A percentile compares a stretch with the other conserved stretches of the same genome.
phyloP scores from a whole-genome alignment of 2,113 vertebrate species.

The Hemiprocne comata region DNA sequence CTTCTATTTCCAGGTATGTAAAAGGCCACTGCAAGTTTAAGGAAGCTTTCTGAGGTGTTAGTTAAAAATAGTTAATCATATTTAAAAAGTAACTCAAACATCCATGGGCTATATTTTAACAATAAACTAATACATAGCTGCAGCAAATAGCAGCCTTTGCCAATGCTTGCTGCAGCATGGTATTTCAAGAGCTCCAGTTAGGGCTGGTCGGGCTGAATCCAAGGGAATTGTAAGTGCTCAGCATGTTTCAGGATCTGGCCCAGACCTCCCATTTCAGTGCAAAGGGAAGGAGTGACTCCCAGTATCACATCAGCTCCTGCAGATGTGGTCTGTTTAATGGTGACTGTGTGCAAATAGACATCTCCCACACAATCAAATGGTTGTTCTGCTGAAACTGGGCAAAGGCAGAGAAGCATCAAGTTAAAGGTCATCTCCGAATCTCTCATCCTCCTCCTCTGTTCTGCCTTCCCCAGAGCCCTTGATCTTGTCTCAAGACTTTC shows the following conservation, averaged over 20 bases:
- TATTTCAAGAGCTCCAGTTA: background rate
- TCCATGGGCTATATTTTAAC: background rate
- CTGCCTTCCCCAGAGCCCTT: background rate
- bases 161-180: background rate
- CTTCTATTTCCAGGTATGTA: background rate
- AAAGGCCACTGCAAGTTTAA: background rate
- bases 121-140: background rate
- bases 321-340: background rate
- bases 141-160: background rate
- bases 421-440: conserved; percentile 10
- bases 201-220: background rate
- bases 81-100: background rate
- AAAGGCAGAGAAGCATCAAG: background rate
- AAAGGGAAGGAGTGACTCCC: background rate
- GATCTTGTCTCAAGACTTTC: background rate
- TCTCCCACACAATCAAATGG: background rate
- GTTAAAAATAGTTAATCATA: conserved; percentile 17
- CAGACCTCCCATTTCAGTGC: background rate
- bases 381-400: background rate
- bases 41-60: conserved; percentile 1
- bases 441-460: background rate
- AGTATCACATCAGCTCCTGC: background rate
- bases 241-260: background rate
- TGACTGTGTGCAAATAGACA: background rate
- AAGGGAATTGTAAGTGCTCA: background rate